Evolutionary conservation across 2,113 vertebrate species (phyloP).

Genomic region (Hippopotamus amphibius): DNA sequence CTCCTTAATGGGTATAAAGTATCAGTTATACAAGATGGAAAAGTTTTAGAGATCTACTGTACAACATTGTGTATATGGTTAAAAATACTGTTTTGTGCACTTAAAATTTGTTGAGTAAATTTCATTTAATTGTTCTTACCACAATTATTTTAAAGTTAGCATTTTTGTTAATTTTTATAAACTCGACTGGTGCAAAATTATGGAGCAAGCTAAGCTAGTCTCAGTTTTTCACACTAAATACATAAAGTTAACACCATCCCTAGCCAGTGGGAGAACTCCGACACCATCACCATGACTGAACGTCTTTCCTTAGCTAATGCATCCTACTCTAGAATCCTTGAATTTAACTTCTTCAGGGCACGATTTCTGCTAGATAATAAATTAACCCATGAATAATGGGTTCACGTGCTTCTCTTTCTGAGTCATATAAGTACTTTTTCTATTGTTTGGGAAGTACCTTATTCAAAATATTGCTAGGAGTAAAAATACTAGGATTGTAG

Average conservation of each 20-base stretch:
- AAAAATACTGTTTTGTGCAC: neutral
- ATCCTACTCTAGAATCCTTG: neutral
- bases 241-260: neutral
- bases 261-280: rapidly evolving
- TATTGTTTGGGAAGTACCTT: neutral
- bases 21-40: neutral
- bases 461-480: neutral
- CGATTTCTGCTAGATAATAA: neutral
- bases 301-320: neutral
- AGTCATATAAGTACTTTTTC: neutral
- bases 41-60: neutral
- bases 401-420: neutral
- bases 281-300: neutral
- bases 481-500: neutral
- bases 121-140: neutral
- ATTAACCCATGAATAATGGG: neutral
- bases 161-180: neutral
- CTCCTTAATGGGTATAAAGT: neutral
- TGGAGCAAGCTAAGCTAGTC: neutral
- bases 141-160: neutral
- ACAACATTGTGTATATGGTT: neutral
- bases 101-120: neutral
- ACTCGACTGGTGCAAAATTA: neutral
- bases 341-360: neutral
- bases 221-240: neutral